Evolutionary conservation across 1,140 invertebrate genomes (phyloP), one percentile per base, ranked within the genome.

Genomic region (Cotesia typhae): DNA sequence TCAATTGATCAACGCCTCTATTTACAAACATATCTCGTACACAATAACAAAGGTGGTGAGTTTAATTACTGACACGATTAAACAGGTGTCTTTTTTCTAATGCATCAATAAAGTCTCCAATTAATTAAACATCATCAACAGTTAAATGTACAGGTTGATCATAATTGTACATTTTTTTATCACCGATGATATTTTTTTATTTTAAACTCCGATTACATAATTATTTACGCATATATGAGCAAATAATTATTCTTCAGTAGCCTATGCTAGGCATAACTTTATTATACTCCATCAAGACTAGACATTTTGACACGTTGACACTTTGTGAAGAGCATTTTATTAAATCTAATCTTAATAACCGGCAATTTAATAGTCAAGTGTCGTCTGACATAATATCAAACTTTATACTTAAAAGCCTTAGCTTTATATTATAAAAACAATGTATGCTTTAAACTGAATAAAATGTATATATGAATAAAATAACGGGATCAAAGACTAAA

Each of bases 251-350:
- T 47, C 41, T 47, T 47, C 6, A 47, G 41, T 47, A 10, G 6
- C 6, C 6, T 7, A 7, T 47, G 10, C 41, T 47, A 20, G 52
- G 28, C 66, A 67, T 67, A 36, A 55, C 51, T 67, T 67, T 14
- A 67, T 53, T 67, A 55, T 17, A 20, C 53, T 65, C 63, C 17
- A 38, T 65, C 63, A 47, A 51, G 38, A 17, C 52, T 12, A 20
- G 66, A 67, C 66, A 28, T n/a, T 67, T 67, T 67, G 66, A 67
- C 66, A 67, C 17, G 35, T 67, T 67, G 52, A 67, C 66, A 36
- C 35, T 36, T 36, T 28, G 35, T 53, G 51, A 4, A 65, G 28
- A 28, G 41, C 10, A 47, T 47, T 47, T 47, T 47, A 47, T 47
- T 47, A 47, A 47, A 47, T 47, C 41, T 47, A 47, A 47, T 47